Evolutionary conservation across 2,797 vertebrate species (phyloP).

Genomic region (Mareca penelope): DNA sequence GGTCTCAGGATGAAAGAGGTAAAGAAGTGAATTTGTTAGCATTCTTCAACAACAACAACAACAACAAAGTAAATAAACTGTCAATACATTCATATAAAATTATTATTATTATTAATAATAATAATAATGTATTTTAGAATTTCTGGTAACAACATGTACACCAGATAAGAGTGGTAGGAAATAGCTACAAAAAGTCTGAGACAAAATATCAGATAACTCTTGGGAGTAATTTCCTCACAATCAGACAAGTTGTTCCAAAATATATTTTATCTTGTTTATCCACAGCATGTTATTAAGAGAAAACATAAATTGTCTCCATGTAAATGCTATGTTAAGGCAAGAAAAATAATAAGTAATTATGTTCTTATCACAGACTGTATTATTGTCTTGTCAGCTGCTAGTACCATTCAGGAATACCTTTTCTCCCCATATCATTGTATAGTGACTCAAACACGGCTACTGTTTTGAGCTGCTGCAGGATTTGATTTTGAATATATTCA

Average conservation of each 20-base stretch:
- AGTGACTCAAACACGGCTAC: slow-evolving; percentile 37
- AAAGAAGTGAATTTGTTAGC: neutral
- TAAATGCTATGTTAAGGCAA: slow-evolving; percentile 54
- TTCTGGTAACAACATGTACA: neutral
- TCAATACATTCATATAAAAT: neutral
- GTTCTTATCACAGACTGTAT: slow-evolving; percentile 35
- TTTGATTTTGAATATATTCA: slow-evolving; percentile 57
- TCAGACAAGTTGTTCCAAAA: slow-evolving; percentile 17
- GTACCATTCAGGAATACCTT: neutral
- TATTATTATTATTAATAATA: too few species aligned
- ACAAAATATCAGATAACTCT: slow-evolving; percentile 16
- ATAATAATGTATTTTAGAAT: neutral
- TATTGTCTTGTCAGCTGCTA: slow-evolving; percentile 55
- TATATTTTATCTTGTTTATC: slow-evolving; percentile 56
- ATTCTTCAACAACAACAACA: neutral
- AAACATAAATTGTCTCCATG: slow-evolving; percentile 42
- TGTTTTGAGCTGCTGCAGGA: slow-evolving; percentile 33
- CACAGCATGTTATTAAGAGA: slow-evolving; percentile 38
- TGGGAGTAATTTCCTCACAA: slow-evolving; percentile 17
- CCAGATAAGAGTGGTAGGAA: neutral
- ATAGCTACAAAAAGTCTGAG: neutral
- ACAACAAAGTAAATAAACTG: neutral
- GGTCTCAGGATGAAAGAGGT: neutral
- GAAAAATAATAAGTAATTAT: slow-evolving; percentile 39
- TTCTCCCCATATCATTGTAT: slow-evolving; percentile 37